phyloP scores from a whole-genome alignment of 2,797 vertebrate species.

The Pteropus rufus region DNA sequence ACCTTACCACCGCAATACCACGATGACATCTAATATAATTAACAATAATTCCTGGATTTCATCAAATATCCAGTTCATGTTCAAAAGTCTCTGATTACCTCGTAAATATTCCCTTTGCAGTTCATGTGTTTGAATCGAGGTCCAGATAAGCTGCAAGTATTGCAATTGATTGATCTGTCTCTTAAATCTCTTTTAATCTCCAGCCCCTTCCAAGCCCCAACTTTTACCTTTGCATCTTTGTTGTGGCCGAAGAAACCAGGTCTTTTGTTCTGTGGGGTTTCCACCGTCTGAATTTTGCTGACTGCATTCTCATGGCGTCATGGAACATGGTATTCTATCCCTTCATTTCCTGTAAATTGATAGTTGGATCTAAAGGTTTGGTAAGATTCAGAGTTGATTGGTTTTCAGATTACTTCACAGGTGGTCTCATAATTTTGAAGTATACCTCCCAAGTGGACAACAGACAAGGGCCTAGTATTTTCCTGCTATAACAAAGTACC shows the following conservation, averaged over 20 bases:
- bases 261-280: neutral
- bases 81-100: neutral
- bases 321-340: neutral
- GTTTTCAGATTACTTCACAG: neutral
- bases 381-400: neutral
- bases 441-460: neutral
- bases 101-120: neutral
- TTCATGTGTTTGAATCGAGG: neutral
- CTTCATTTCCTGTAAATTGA: neutral
- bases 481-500: neutral
- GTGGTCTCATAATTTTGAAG: neutral
- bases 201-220: rapidly evolving
- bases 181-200: neutral
- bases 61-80: neutral
- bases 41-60: neutral
- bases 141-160: neutral
- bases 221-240: neutral
- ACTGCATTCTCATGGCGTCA: neutral
- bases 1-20: neutral
- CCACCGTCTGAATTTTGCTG: neutral
- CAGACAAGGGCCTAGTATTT: neutral
- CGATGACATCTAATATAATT: neutral
- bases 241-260: neutral
- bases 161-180: neutral
- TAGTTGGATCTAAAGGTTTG: neutral